phyloP scores from a whole-genome alignment of 2,888 invertebrate species.

The Eupeodes luniger region DNA sequence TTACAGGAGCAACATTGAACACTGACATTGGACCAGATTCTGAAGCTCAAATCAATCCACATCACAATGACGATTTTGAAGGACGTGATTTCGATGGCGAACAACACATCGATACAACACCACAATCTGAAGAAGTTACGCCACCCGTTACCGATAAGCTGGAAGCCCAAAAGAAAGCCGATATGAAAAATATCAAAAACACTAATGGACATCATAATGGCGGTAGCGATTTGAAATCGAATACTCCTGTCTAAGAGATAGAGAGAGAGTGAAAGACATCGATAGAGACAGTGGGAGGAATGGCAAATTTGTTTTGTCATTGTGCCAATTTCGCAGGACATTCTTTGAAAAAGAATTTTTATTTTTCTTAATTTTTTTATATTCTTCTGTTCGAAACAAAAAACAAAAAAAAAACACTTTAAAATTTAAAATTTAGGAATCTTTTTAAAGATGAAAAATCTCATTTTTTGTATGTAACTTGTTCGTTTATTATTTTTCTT shows the following conservation, averaged over 20 bases:
- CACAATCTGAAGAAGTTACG: slow-evolving; percentile 83
- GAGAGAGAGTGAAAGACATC: too few species aligned
- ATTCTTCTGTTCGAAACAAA: slow-evolving; percentile 54
- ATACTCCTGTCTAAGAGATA: slow-evolving; percentile 81
- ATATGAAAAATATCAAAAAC: slow-evolving; percentile 82
- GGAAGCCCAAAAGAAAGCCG: slow-evolving; percentile 83
- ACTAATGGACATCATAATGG: slow-evolving; percentile 80
- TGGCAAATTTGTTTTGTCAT: slow-evolving; percentile 36
- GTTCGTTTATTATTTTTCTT: slow-evolving; percentile 25
- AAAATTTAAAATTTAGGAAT: slow-evolving; percentile 44
- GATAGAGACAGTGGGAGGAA: slow-evolving; percentile 13
- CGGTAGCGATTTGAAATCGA: slow-evolving; percentile 81
- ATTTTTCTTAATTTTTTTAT: slow-evolving; percentile 26
- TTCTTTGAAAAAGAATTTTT: slow-evolving; percentile 43
- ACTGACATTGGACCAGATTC: slow-evolving; percentile 87
- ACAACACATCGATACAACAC: slow-evolving; percentile 83
- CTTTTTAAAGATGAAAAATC: slow-evolving; percentile 37
- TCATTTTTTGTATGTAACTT: slow-evolving; percentile 31
- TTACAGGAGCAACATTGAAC: slow-evolving; percentile 87
- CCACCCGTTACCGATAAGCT: slow-evolving; percentile 83
- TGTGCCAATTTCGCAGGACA: slow-evolving; percentile 73
- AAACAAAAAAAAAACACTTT: neutral
- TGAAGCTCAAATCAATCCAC: slow-evolving; percentile 87
- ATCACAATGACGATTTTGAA: slow-evolving; percentile 85
- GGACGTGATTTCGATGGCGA: slow-evolving; percentile 84